These are phyloP conservation scores for Micrasema minimum DNA, from an alignment of 1,140 invertebrate species.

Conservation along the genomic window DNA sequence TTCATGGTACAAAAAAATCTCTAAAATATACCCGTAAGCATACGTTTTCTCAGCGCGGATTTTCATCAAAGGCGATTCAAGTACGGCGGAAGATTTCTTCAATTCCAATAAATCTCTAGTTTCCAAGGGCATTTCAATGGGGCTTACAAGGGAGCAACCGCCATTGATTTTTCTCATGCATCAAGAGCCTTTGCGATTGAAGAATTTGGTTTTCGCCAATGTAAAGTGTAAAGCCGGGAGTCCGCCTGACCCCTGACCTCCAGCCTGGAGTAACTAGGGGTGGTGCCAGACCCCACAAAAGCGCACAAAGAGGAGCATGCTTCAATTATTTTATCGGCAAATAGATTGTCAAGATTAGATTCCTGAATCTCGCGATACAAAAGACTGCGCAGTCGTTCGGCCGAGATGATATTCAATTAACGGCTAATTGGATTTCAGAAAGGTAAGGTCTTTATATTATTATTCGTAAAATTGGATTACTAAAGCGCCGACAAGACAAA, in stretches of 20 bases:
- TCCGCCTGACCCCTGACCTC: neutral
- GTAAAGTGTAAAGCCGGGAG: constrained; percentile 19
- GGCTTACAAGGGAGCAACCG: neutral
- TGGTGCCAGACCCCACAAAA: constrained; percentile 14
- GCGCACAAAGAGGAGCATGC: constrained; percentile 31
- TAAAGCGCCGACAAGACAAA: constrained; percentile 5
- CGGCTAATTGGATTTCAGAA: constrained; percentile 17
- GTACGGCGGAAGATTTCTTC: neutral
- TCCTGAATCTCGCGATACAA: constrained; percentile 24
- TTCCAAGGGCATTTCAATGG: constrained; percentile 24
- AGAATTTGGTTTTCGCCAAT: constrained; percentile 31
- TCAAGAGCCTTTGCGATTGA: constrained; percentile 11
- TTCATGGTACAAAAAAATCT: no score
- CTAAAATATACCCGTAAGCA: no score
- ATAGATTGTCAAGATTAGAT: constrained; percentile 30
- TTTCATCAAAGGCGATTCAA: no score
- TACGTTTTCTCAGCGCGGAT: no score
- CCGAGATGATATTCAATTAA: constrained; percentile 25
- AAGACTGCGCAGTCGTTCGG: constrained; percentile 26
- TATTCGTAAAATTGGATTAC: constrained; percentile 10
- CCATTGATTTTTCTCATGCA: constrained; percentile 21
- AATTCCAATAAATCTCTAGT: constrained; percentile 34
- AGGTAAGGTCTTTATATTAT: constrained; percentile 21
- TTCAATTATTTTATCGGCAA: constrained; percentile 38
- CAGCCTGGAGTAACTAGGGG: neutral